Evolutionary conservation across 2,888 invertebrate species (phyloP).

Genomic region (Lobophora halterata): DNA sequence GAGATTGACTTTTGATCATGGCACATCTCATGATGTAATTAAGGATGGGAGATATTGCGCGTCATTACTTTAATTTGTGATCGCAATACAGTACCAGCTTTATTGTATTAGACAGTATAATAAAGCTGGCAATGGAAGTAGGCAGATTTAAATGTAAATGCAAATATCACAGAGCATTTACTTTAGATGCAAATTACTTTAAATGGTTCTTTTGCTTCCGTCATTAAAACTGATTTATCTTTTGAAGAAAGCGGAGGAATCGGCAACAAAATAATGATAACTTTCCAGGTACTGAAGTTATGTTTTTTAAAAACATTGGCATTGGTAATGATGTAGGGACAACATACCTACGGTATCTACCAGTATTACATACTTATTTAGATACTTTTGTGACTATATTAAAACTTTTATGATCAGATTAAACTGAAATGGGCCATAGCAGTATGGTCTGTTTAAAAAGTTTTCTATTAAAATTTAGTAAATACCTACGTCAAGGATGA

Average conservation of each 20-base stretch:
- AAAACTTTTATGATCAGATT: no score
- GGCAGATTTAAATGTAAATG: slow-evolving; percentile 34
- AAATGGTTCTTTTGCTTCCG: slow-evolving; percentile 25
- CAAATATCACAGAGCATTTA: slow-evolving; percentile 32
- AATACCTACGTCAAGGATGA: slow-evolving; percentile 1
- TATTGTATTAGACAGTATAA: slow-evolving; percentile 7
- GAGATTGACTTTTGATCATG: no score
- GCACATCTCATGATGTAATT: no score
- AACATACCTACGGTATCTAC: no score
- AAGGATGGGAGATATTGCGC: slow-evolving; percentile 7
- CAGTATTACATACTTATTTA: no score
- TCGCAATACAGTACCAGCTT: no score
- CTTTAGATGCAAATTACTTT: slow-evolving; percentile 33
- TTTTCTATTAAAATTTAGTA: slow-evolving; percentile 2
- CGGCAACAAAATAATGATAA: slow-evolving; percentile 2
- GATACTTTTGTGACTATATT: no score
- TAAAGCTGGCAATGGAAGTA: slow-evolving; percentile 26
- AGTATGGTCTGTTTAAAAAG: slow-evolving; percentile 2
- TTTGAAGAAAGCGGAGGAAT: slow-evolving; percentile 14
- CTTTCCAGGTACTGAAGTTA: background rate
- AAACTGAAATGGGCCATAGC: background rate
- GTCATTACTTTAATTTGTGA: no score
- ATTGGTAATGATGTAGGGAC: no score
- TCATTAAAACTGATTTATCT: slow-evolving; percentile 20
- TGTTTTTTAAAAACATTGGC: no score